Conservation (phyloP, 2,113 vertebrate species). For the Poeciliopsis turrubarensis region DNA sequence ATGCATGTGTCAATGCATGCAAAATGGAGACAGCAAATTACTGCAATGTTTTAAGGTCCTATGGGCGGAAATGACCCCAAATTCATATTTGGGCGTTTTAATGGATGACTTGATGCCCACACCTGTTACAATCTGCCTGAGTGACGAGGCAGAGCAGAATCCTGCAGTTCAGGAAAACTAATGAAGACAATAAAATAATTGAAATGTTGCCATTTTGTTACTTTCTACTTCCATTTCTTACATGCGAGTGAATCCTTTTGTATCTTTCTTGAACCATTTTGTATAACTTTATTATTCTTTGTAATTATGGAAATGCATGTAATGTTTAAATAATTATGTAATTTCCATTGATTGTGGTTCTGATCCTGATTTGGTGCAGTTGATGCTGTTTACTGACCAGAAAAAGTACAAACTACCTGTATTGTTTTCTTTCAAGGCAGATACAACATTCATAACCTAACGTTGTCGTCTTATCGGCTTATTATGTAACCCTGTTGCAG, state of each 20-base stretch:
- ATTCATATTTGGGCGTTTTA: neutral
- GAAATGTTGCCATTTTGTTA: too few species aligned
- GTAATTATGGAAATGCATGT: too few species aligned
- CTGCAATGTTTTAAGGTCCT: neutral
- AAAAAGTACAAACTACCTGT: neutral
- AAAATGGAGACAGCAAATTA: neutral
- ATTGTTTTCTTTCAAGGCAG: neutral
- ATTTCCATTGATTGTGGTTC: neutral
- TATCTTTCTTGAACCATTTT: too few species aligned
- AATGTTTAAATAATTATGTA: too few species aligned
- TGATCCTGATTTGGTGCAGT: too few species aligned
- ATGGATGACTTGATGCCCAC: neutral
- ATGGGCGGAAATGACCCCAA: neutral
- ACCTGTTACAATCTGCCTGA: neutral
- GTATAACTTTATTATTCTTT: too few species aligned
- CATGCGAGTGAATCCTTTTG: too few species aligned
- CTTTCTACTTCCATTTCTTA: too few species aligned
- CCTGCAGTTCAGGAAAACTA: too few species aligned
- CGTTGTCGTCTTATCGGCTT: neutral
- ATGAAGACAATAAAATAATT: too few species aligned
- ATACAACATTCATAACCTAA: neutral
- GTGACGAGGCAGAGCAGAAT: neutral
- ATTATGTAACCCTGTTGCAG: neutral
- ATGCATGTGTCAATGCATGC: too few species aligned
- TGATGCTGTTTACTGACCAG: neutral